Evolutionary conservation across 1,140 invertebrate species (phyloP).

Genomic region (Diorhabda carinulata): DNA sequence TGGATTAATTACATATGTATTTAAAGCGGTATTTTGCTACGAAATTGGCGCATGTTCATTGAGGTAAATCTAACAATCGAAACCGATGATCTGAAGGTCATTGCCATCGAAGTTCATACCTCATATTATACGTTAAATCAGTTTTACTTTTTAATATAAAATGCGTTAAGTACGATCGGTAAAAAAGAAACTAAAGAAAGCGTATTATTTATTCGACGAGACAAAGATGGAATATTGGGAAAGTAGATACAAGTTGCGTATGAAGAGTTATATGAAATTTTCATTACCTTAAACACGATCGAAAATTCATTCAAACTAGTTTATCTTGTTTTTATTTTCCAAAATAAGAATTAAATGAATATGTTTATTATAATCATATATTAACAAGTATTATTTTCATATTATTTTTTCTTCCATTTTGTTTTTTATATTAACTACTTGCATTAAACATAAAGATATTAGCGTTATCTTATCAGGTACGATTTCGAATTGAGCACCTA

Average conservation of each 20-base stretch:
- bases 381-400: too few relatives aligned
- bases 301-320: background rate
- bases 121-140: background rate
- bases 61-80: background rate
- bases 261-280: background rate
- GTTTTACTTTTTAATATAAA: slow-evolving; percentile 10
- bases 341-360: too few relatives aligned
- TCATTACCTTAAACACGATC: background rate
- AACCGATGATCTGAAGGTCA: slow-evolving; percentile 10
- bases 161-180: background rate
- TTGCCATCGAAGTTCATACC: slow-evolving; percentile 9
- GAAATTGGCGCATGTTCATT: too few relatives aligned
- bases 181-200: slow-evolving; percentile 12
- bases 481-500: too few relatives aligned
- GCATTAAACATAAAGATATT: too few relatives aligned
- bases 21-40: too few relatives aligned
- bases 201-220: background rate
- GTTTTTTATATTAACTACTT: too few relatives aligned
- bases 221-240: slow-evolving; percentile 12
- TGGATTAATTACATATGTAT: too few relatives aligned
- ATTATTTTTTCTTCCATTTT: too few relatives aligned
- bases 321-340: background rate
- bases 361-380: too few relatives aligned
- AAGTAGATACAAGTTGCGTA: slow-evolving; percentile 7
- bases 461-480: too few relatives aligned